A percentile compares a stretch with the other conserved stretches of the same genome.
phyloP scores from a whole-genome alignment of 2,888 invertebrate genomes.

The Euspilapteryx auroguttella region DNA sequence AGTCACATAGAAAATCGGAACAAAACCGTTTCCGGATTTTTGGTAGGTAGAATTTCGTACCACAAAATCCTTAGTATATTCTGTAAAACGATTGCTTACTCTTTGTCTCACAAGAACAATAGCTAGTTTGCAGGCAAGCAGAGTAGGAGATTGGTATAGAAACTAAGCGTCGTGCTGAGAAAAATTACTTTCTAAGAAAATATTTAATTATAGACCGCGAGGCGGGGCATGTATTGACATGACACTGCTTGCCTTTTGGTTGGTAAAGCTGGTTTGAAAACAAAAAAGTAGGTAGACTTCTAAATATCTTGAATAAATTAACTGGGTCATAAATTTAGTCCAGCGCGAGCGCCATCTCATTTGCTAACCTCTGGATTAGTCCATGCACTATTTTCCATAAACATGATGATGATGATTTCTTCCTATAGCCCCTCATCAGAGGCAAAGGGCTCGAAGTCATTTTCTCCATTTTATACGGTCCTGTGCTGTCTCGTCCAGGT shows the following conservation, averaged over 20 bases:
- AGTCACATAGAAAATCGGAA: neutral
- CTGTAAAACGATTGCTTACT: neutral
- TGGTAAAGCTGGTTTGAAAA: neutral
- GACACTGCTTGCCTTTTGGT: no score
- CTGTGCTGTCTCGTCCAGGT: no score
- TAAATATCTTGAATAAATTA: no score
- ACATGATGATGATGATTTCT: no score
- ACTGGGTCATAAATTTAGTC: no score
- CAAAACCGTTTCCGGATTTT: neutral
- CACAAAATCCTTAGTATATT: neutral
- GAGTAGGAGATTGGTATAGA: constrained; percentile 9
- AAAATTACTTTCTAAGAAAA: constrained; percentile 17
- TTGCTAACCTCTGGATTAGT: no score
- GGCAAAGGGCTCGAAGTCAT: no score
- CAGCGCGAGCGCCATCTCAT: no score
- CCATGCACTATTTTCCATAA: no score
- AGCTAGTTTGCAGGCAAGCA: neutral
- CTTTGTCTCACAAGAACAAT: constrained; percentile 12
- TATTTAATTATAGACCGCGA: neutral
- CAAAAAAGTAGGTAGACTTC: neutral
- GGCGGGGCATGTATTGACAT: neutral
- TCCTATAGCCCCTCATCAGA: no score
- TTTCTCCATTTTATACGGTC: no score
- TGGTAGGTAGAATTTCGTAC: neutral
- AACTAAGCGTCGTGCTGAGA: constrained; percentile 14